A percentile compares a stretch with the other conserved stretches of the same genome.
These are phyloP conservation scores for Drosophila recens DNA, from an alignment of 2,888 invertebrate genomes.

Conservation along the genomic window DNA sequence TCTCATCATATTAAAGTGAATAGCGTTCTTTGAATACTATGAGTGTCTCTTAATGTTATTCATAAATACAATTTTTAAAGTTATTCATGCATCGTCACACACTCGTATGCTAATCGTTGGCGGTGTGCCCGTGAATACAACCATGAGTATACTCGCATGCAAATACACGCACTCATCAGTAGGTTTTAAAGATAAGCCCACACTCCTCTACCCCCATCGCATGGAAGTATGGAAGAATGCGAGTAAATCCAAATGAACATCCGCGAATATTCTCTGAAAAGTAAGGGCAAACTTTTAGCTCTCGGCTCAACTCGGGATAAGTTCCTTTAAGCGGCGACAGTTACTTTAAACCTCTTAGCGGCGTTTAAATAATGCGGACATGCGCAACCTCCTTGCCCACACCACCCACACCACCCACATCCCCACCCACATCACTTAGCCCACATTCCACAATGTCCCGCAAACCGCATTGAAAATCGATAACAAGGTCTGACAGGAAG, in stretches of 20 bases:
- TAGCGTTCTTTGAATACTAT: neutral
- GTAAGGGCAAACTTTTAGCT: conserved; percentile 13
- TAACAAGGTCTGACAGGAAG: conserved; percentile 27
- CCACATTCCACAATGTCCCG: conserved; percentile 4
- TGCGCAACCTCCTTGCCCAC: conserved; percentile 11
- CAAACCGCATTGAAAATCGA: conserved; percentile 65
- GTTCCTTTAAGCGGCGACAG: conserved; percentile 25
- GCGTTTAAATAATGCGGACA: conserved; percentile 30
- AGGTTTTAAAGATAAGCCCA: conserved; percentile 13
- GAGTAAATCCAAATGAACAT: conserved; percentile 12
- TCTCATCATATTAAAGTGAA: too few species aligned
- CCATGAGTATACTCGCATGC: conserved; percentile 8
- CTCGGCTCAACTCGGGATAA: conserved; percentile 6
- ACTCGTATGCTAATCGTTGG: conserved; percentile 1
- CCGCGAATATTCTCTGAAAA: conserved; percentile 19
- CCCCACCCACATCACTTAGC: neutral
- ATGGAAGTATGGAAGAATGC: neutral
- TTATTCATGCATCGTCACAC: neutral
- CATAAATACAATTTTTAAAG: neutral
- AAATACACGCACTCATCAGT: conserved; percentile 4
- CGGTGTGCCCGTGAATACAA: conserved; percentile 13
- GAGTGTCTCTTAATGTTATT: neutral
- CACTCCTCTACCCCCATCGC: neutral
- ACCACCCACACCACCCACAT: neutral
- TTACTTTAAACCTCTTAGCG: conserved; percentile 41